phyloP scores from a whole-genome alignment of 2,113 vertebrate genomes.

The Nettapus auritus region DNA sequence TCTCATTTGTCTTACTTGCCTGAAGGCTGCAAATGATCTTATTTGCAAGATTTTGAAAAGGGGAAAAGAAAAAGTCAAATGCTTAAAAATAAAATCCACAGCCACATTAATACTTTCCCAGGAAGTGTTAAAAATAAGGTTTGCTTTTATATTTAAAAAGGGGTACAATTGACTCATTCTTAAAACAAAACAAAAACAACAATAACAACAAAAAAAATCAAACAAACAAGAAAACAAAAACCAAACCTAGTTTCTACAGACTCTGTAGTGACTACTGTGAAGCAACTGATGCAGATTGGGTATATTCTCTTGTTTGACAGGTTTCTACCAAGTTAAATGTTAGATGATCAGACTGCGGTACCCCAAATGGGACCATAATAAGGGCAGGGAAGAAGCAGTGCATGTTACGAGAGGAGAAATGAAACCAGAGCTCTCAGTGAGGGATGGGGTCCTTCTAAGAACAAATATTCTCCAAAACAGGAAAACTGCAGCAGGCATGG shows the following conservation, averaged over 20 bases:
- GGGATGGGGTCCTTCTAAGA: conserved; percentile 73
- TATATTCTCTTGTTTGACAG: conserved; percentile 76
- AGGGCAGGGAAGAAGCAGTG: conserved; percentile 70
- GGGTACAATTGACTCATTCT: conserved; percentile 73
- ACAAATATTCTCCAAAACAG: conserved; percentile 72
- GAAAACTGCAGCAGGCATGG: conserved; percentile 70
- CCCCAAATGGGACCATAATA: conserved; percentile 67
- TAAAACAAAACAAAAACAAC: conserved; percentile 63
- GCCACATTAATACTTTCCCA: conserved; percentile 71
- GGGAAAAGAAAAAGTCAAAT: conserved; percentile 65
- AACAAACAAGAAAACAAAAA: background rate
- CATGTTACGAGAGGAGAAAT: conserved; percentile 70
- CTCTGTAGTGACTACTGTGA: conserved; percentile 75
- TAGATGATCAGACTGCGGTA: conserved; percentile 79
- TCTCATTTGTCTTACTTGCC: conserved; percentile 74
- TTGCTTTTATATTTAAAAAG: conserved; percentile 77
- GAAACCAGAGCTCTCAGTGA: conserved; percentile 69
- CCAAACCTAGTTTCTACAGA: conserved; percentile 73
- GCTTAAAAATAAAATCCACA: conserved; percentile 75
- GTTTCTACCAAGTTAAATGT: conserved; percentile 79
- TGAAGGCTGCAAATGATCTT: conserved; percentile 75
- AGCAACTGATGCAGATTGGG: conserved; percentile 75
- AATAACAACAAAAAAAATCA: background rate
- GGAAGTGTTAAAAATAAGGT: conserved; percentile 78
- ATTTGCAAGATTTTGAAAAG: conserved; percentile 68